A percentile compares a stretch with the other conserved stretches of the same genome.
phyloP scores from a whole-genome alignment of 2,888 invertebrate genomes.

The Seira sanloemensis region DNA sequence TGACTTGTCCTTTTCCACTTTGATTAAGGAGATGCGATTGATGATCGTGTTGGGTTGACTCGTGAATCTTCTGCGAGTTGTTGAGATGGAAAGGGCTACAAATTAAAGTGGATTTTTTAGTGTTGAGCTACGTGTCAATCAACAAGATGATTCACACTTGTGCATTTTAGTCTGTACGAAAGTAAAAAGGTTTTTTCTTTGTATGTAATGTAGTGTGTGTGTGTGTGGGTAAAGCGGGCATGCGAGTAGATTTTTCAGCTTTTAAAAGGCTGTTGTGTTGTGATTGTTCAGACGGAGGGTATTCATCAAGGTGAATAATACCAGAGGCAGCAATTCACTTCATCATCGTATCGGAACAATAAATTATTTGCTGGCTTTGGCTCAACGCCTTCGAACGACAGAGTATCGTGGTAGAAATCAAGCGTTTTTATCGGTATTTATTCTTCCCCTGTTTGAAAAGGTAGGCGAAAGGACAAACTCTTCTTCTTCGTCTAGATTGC shows the following conservation, averaged over 20 bases:
- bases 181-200: background rate
- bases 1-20: too few species aligned
- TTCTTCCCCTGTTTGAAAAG: background rate
- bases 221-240: too few species aligned
- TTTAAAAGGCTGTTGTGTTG: too few species aligned
- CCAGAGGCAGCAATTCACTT: constrained; percentile 26
- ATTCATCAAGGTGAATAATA: constrained; percentile 34
- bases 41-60: too few species aligned
- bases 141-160: constrained; percentile 22
- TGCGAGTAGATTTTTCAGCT: too few species aligned
- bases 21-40: too few species aligned
- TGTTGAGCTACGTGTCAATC: constrained; percentile 9
- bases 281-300: background rate
- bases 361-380: constrained; percentile 30
- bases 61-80: too few species aligned
- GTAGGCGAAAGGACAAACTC: background rate
- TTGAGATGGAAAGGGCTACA: background rate
- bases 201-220: too few species aligned
- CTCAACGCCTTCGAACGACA: constrained; percentile 5
- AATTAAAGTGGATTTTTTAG: constrained; percentile 13
- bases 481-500: background rate
- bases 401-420: background rate
- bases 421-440: constrained; percentile 8
- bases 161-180: background rate
- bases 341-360: constrained; percentile 15